Evolutionary conservation across 2,797 vertebrate genomes (phyloP), one percentile per base, ranked within the genome.

Genomic region (Odontamblyopus rebecca): DNA sequence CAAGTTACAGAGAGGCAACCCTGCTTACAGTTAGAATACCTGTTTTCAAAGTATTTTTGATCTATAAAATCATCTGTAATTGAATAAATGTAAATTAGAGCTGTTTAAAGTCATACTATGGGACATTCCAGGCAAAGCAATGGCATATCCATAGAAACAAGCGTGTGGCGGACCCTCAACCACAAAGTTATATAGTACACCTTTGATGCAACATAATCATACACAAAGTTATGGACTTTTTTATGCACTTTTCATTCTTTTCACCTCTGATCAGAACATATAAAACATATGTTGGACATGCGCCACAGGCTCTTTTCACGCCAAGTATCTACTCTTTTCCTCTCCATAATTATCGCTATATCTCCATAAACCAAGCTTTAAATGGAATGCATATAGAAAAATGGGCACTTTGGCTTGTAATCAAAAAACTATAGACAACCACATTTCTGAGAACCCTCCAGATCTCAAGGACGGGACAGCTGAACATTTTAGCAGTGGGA

Each of bases 401-500:
- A 62, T 69, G 27, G 19, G 54, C 59, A 41, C 5, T 30, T 66
- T 68, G 23, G n/a, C 32, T 11, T 51, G 15, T 1, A 1, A 27
- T 63, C 6, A 26, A 30, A 51, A 23, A 16, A 12, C 56, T n/a
- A 71, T 26, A 74, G 66, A 50, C 71, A 44, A 11, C 6, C 26
- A 30, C 15, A 60, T 29, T 30, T 23, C 26, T 60, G 30, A 59
- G 5, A 59, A 41, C 50, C 23, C 50, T 35, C 23, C 44, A 41
- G 50, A 73, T 61, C 56, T 1, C n/a, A 61, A 74, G 18, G 11
- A 27, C 29, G 59, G 68, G 50, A 69, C 60, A 72, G 69, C 72
- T 77, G 59, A 74, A 75, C 62, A 80, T 81, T 81, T 48, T 63
- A 56, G 27, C 71, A 74, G 63, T 68, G 72, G 69, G 26, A 26